A percentile compares a stretch with the other conserved stretches of the same genome.
Conservation (phyloP, 2,888 invertebrate species). For the Leptarthrus brevirostris region DNA sequence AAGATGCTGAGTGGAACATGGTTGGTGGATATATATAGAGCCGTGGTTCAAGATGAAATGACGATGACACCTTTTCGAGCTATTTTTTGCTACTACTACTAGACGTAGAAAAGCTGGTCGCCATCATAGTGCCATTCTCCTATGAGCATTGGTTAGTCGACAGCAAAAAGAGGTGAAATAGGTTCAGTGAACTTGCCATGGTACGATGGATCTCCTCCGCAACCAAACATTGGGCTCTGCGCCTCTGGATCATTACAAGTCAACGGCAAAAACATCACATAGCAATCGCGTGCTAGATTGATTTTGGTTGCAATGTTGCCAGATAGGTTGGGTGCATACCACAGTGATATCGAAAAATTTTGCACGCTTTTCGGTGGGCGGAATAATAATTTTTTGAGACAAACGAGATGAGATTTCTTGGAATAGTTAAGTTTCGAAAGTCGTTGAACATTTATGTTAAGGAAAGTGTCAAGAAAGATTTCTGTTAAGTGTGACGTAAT, state of each 20-base stretch:
- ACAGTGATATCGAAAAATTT: too few species aligned
- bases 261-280: not conserved
- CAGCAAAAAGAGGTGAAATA: constrained; percentile 8
- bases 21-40: not conserved
- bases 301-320: not conserved
- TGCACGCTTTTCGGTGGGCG: too few species aligned
- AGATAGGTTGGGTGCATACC: not conserved
- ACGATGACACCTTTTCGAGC: not conserved
- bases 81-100: not conserved
- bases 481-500: too few species aligned
- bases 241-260: not conserved
- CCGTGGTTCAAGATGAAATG: not conserved
- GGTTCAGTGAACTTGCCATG: constrained; percentile 18
- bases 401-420: too few species aligned
- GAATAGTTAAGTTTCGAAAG: too few species aligned
- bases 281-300: constrained; percentile 1
- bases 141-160: not conserved
- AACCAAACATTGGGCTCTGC: not conserved
- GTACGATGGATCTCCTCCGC: constrained; percentile 29
- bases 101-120: not conserved
- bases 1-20: not conserved
- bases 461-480: too few species aligned
- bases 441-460: too few species aligned
- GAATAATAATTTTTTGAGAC: too few species aligned
- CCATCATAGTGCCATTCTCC: not conserved